Conservation (phyloP, 2,888 invertebrate genomes). For the Phoronis australis region DNA sequence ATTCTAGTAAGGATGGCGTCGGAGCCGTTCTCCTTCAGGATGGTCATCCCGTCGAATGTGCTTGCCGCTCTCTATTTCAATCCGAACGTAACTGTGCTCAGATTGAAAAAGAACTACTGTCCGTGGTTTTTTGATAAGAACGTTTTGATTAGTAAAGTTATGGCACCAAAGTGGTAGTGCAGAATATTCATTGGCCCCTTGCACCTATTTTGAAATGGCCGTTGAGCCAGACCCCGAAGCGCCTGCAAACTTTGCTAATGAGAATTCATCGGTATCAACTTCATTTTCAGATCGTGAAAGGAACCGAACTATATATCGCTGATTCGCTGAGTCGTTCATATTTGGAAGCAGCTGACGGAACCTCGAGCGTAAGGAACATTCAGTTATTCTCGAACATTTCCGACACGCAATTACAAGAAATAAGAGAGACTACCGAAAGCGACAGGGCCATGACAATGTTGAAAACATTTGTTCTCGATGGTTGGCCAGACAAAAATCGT, state of each 20-base stretch:
- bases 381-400: slow-evolving; percentile 1
- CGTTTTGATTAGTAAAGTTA: slow-evolving; percentile 22
- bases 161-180: slow-evolving; percentile 6
- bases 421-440: slow-evolving; percentile 2
- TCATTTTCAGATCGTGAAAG: slow-evolving; percentile 1
- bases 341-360: neutral
- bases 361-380: neutral
- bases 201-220: slow-evolving; percentile 2
- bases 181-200: slow-evolving; percentile 5
- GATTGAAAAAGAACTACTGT: slow-evolving; percentile 3
- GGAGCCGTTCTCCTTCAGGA: slow-evolving; percentile 6
- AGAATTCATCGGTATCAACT: slow-evolving; percentile 3
- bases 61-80: slow-evolving; percentile 3
- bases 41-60: slow-evolving; percentile 5
- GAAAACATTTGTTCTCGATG: neutral
- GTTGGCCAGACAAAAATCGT: neutral
- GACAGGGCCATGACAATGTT: neutral
- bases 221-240: slow-evolving; percentile 3
- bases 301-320: slow-evolving; percentile 1
- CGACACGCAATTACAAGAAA: neutral
- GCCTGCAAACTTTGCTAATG: slow-evolving; percentile 5
- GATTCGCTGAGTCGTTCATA: slow-evolving; percentile 7
- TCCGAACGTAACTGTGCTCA: slow-evolving; percentile 7
- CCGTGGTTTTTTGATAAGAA: slow-evolving; percentile 14
- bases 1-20: slow-evolving; percentile 1